Percentiles rank a stretch among this genome's conserved stretches.
phyloP scores from a whole-genome alignment of 2,113 vertebrate genomes.

The Ibidorhyncha struthersii region DNA sequence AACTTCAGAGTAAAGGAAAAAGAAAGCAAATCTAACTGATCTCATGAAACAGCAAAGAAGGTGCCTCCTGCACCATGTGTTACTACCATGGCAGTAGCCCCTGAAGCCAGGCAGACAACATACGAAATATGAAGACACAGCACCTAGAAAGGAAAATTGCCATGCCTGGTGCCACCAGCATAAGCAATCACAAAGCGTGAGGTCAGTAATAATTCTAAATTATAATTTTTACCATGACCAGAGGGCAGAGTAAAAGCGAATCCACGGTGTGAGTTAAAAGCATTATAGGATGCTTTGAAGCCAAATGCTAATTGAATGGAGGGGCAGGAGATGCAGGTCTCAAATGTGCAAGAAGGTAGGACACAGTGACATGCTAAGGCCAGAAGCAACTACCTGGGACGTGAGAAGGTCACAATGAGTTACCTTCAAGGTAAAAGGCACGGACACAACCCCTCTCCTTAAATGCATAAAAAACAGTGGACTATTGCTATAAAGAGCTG shows the following conservation, averaged over 20 bases:
- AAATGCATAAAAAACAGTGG: neutral
- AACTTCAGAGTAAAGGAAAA: neutral
- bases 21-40: neutral
- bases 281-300: neutral
- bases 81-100: neutral
- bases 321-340: neutral
- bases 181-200: neutral
- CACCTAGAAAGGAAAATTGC: neutral
- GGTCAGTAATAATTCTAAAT: neutral
- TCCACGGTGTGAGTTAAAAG: neutral
- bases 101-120: neutral
- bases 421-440: neutral
- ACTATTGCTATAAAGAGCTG: neutral
- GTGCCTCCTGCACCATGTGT: neutral
- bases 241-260: neutral
- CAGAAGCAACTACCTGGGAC: neutral
- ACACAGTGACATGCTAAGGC: neutral
- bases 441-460: neutral
- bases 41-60: fast-evolving
- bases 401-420: neutral
- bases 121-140: neutral
- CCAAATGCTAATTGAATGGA: neutral
- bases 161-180: neutral
- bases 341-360: neutral
- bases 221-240: neutral